Evolutionary conservation across 1,140 invertebrate species (phyloP), one percentile per base, ranked within the genome.

Genomic region (Stratiolaelaps scimitus): DNA sequence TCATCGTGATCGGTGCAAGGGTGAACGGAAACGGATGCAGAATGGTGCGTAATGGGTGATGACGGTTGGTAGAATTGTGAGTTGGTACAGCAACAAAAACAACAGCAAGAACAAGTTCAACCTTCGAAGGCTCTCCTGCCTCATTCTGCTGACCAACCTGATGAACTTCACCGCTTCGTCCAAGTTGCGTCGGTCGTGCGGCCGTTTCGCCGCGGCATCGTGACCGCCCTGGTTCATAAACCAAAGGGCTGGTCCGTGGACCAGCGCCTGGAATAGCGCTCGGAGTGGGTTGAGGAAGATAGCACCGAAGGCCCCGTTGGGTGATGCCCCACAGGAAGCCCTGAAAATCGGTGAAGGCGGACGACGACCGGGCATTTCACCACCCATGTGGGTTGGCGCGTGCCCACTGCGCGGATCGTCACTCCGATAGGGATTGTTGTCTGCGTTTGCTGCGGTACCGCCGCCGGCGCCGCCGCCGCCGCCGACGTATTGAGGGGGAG

Each of bases 161-260:
- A 60, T 34, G 20, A 60, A 60, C 34, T 60, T 60, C 4, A 60
- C 53, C 53, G 53, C 53, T 26, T 60, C 53, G 26, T 60, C 53
- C 26, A 60, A 60, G 26, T 26, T 26, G 26, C 34, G 26, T 26
- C 53, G 1, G 26, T 60, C 53, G 23, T 60, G 53, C 26, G 53
- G 26, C 34, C 53, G 26, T 60, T 60, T 60, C 26, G 53, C 2
- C 17, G 34, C 23, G 34, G 34, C 34, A 15, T 60, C 53, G 17
- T 60, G 53, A 60, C 53, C 23, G 23, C 15, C 23, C 53, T 60
- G 53, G 53, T 60, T 60, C 34, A 60, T 60, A 34, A 60, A 60
- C 53, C 53, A 60, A 60, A 60, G 53, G 34, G 34, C 34, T 19
- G 53, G 53, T 6, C 53, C 53, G 53, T 60, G 53, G 6, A 60